A percentile compares a stretch with the other conserved stretches of the same genome.
Conservation (phyloP, 2,113 vertebrate genomes). For the Plecturocebus donacophilus region DNA sequence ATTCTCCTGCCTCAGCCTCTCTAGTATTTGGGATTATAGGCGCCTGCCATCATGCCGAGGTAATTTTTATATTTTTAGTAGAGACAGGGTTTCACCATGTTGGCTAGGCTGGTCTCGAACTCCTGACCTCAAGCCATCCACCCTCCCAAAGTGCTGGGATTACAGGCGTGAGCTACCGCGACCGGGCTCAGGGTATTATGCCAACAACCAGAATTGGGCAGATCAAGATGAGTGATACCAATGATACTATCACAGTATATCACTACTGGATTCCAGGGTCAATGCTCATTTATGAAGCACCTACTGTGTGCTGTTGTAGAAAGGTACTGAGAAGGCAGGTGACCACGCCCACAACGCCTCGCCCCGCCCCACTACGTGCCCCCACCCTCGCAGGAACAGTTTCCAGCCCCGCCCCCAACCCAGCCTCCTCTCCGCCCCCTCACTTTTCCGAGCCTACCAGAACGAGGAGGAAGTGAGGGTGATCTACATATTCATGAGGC, state of each 20-base stretch:
- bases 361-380: not conserved
- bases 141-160: not conserved
- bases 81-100: not conserved
- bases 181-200: not conserved
- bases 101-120: not conserved
- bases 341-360: too few species aligned
- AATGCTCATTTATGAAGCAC: not conserved
- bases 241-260: too few species aligned
- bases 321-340: too few species aligned
- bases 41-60: not conserved
- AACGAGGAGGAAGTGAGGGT: not conserved
- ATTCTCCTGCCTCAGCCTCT: not conserved
- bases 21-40: not conserved
- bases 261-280: not conserved
- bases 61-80: not conserved
- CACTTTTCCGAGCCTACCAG: not conserved
- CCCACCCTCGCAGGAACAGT: not conserved
- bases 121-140: not conserved
- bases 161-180: not conserved
- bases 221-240: not conserved
- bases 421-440: not conserved
- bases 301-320: not conserved
- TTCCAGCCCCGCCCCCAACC: not conserved
- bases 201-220: not conserved
- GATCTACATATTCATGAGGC: not conserved